Conservation (phyloP, 37 sponge, comb jelly and placozoan species). For the Eunapius fragilis region DNA sequence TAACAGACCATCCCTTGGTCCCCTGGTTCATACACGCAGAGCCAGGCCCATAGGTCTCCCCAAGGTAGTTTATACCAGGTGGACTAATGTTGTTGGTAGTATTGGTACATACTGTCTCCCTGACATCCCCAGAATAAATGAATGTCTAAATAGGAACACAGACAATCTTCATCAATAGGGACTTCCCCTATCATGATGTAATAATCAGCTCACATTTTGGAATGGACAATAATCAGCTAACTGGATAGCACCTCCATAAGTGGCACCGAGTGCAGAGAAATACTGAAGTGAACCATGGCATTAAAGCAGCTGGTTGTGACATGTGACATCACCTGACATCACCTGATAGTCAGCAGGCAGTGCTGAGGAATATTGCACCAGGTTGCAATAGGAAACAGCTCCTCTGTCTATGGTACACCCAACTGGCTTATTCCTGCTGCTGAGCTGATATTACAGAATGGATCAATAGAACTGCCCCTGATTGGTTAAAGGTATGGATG, state of each 20-base stretch:
- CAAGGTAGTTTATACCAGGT: slow-evolving; percentile 2
- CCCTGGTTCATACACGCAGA: slow-evolving; percentile 62
- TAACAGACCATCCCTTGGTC: neutral
- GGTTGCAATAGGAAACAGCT: slow-evolving; percentile 43
- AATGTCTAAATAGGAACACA: slow-evolving; percentile 2
- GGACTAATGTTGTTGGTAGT: neutral
- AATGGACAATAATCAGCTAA: slow-evolving; percentile 79
- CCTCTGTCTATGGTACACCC: slow-evolving; percentile 51
- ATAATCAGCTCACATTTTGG: slow-evolving; percentile 24
- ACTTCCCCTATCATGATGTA: neutral
- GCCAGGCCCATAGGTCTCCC: slow-evolving; percentile 45
- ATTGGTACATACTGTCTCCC: slow-evolving; percentile 15
- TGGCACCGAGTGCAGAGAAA: slow-evolving; percentile 9
- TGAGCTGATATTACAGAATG: slow-evolving; percentile 30
- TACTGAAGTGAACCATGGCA: slow-evolving; percentile 38
- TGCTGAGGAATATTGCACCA: neutral
- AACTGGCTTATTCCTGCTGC: neutral
- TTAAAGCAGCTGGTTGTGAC: neutral
- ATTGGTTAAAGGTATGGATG: neutral
- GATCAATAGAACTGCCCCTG: slow-evolving; percentile 8
- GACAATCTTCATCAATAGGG: no score
- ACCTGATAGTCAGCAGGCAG: slow-evolving; percentile 37
- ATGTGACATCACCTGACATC: neutral
- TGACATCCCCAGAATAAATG: neutral
- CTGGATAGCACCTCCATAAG: slow-evolving; percentile 42